Conservation (phyloP, 2,888 invertebrate genomes). For the Drosophila percnosoma region DNA sequence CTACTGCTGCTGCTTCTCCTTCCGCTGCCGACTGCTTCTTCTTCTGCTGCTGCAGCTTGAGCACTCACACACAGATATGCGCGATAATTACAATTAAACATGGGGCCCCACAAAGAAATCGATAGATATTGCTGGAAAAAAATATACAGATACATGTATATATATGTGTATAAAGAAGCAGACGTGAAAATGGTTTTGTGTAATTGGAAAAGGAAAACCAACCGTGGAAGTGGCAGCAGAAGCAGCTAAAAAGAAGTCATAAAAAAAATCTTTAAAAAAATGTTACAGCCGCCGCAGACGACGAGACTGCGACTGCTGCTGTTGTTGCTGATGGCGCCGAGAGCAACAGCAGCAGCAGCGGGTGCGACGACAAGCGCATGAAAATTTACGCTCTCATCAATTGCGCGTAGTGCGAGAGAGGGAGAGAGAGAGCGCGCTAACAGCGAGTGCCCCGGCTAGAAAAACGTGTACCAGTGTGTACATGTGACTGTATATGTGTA, state of each 20-base stretch:
- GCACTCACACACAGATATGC: conserved; percentile 29
- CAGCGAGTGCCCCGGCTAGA: conserved; percentile 74
- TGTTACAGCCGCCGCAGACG: conserved; percentile 79
- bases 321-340: conserved; percentile 27
- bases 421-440: conserved; percentile 19
- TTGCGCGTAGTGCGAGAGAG: conserved; percentile 66
- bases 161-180: conserved; percentile 13
- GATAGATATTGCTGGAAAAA: conserved; percentile 70
- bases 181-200: conserved; percentile 59
- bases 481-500: conserved; percentile 42
- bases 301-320: conserved; percentile 53
- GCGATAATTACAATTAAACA: conserved; percentile 77
- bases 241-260: conserved; percentile 64
- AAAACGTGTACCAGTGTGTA: conserved; percentile 55
- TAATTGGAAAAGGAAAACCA: conserved; percentile 63
- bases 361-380: conserved; percentile 61
- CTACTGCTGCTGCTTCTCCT: conserved; percentile 44
- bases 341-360: conserved; percentile 35
- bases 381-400: conserved; percentile 78
- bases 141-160: neutral
- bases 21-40: conserved; percentile 5
- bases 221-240: conserved; percentile 29
- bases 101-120: conserved; percentile 73
- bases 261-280: conserved; percentile 36
- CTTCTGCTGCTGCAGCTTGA: conserved; percentile 38